Percentiles rank a stretch among this genome's conserved stretches.
These are phyloP conservation scores for Neoascia interrupta DNA, from an alignment of 2,888 invertebrate species.

Conservation along the genomic window DNA sequence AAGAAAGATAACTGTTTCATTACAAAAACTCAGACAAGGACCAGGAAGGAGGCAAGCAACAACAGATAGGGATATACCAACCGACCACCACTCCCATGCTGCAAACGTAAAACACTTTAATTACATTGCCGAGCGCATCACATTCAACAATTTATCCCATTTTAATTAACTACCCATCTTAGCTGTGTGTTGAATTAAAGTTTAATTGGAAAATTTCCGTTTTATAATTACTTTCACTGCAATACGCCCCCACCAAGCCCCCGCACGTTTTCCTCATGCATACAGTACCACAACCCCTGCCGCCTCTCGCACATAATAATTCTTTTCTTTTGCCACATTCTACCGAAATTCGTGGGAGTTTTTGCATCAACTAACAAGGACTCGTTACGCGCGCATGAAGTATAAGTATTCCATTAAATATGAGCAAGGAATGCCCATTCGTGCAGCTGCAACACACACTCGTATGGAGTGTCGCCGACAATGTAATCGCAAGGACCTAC, in stretches of 20 bases:
- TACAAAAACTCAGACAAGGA: neutral
- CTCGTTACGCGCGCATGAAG: neutral
- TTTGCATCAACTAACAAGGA: slow-evolving; percentile 9
- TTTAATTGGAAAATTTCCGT: slow-evolving; percentile 76
- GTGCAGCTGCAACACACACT: slow-evolving; percentile 9
- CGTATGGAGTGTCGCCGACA: neutral
- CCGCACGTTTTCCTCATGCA: no score
- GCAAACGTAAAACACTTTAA: slow-evolving; percentile 49
- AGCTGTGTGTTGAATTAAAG: slow-evolving; percentile 76
- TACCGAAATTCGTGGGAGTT: slow-evolving; percentile 18
- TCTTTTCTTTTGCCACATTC: slow-evolving; percentile 25
- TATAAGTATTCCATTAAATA: slow-evolving; percentile 30
- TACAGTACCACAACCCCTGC: no score
- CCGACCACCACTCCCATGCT: neutral
- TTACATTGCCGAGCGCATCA: slow-evolving; percentile 47
- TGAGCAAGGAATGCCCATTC: slow-evolving; percentile 7
- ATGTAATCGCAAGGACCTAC: slow-evolving; percentile 12
- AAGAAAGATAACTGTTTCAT: no score
- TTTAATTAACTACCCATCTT: slow-evolving; percentile 67
- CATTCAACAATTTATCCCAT: slow-evolving; percentile 60
- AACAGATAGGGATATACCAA: neutral
- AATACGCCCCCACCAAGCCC: neutral
- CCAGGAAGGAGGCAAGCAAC: neutral
- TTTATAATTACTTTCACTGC: slow-evolving; percentile 65
- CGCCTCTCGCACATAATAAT: slow-evolving; percentile 1